A percentile compares a stretch with the other conserved stretches of the same genome.
Evolutionary conservation across 2,888 invertebrate species (phyloP).

Genomic region (Drosophila pseudotalamancana): DNA sequence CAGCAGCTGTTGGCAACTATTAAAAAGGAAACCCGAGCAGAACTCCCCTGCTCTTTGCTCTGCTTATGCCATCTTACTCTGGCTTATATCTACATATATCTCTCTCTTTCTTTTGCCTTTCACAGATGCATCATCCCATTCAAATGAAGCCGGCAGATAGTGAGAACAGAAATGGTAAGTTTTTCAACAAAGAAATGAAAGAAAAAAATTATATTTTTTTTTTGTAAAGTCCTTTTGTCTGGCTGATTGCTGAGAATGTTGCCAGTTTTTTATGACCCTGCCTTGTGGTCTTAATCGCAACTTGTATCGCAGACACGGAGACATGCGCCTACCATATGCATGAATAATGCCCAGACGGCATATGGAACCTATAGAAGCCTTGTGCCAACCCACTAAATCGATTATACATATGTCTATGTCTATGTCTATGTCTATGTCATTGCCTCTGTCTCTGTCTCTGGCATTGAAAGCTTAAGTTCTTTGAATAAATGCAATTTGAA

Average conservation of each 20-base stretch:
- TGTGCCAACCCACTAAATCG: constrained; percentile 61
- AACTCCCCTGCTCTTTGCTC: constrained; percentile 33
- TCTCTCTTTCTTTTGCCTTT: constrained; percentile 70
- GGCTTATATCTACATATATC: constrained; percentile 1
- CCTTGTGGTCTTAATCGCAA: constrained; percentile 72
- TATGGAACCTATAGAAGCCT: constrained; percentile 23
- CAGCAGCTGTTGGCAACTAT: constrained; percentile 43
- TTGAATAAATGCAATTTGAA: constrained; percentile 45
- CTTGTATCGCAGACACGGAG: constrained; percentile 41
- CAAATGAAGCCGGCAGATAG: constrained; percentile 99
- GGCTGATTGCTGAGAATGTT: constrained; percentile 34
- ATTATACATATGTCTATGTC: constrained; percentile 37
- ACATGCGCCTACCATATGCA: constrained; percentile 46
- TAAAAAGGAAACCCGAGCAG: constrained; percentile 27
- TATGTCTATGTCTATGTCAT: not conserved
- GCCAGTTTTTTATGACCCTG: constrained; percentile 29
- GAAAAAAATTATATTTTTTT: not conserved
- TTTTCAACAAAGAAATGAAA: constrained; percentile 11
- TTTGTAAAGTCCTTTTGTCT: constrained; percentile 13
- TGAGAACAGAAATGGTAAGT: constrained; percentile 99
- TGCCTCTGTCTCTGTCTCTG: constrained; percentile 15
- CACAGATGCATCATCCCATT: constrained; percentile 99
- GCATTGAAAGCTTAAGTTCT: constrained; percentile 11
- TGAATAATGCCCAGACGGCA: constrained; percentile 55
- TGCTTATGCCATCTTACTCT: constrained; percentile 6